Evolutionary conservation across 2,113 vertebrate species (phyloP), one percentile per base, ranked within the genome.

Genomic region (Chionomys nivalis): DNA sequence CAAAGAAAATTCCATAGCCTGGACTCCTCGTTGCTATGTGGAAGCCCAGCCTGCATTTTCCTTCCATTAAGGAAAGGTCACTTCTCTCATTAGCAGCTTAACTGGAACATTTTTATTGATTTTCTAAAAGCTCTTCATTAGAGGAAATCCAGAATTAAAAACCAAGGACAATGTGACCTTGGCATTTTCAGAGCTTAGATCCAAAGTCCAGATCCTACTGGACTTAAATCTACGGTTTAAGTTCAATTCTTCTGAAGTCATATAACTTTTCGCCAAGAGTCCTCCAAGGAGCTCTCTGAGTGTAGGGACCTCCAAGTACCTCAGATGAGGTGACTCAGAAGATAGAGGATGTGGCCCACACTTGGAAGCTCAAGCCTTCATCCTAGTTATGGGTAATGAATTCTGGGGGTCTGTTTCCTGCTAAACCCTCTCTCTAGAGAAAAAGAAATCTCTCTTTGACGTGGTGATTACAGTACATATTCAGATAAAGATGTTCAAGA

Each of bases 61-160:
- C 49, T 94, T 97, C 88, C 44, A 70, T 65, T 76, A 95, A 39
- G 58, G 65, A 81, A 97, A 94, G 65, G 17, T 55, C 73, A 76
- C 83, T 91, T 94, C 88, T 95, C 47, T 95, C 88, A 90, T 86
- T 26, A 88, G 36, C 72, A 95, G 8, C 47, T 66, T 90, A 39
- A 58, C 21, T 72, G 61, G 63, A 92, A 31, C 3, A 75, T 52
- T 97, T 92, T 92, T 76, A 92, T 88, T 96, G 89, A 96, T 91
- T 91, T 96, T 49, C 68, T 96, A 88, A 89, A 94, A 31, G 21
- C 68, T 92, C 73, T 95, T 95, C 77, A 93, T 90, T 91, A 95
- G 96, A 68, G 21, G 52, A 94, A 94, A 89, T 94, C 58, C 94
- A 87, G 91, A 96, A 91, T 90, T 91, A 77, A 97, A 94, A 94